phyloP scores from a whole-genome alignment of 2,888 invertebrate genomes.

The Acleris cristana region DNA sequence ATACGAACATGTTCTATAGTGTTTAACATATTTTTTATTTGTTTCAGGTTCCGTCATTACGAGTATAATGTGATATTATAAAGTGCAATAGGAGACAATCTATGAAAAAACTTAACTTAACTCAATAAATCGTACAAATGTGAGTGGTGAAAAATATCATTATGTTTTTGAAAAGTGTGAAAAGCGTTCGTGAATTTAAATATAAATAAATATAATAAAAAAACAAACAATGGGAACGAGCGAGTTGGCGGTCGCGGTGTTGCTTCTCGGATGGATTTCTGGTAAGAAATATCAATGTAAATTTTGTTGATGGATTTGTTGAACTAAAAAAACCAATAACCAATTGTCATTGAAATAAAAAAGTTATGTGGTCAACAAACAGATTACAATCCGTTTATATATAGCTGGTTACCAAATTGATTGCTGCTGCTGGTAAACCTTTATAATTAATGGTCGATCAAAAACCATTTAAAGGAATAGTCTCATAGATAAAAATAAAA shows the following conservation, averaged over 20 bases:
- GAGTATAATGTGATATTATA: background rate
- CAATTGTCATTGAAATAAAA: too few species aligned
- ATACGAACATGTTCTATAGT: too few species aligned
- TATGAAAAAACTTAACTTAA: too few species aligned
- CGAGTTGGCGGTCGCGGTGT: constrained; percentile 53
- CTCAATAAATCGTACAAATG: constrained; percentile 1
- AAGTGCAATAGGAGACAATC: background rate
- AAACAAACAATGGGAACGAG: constrained; percentile 59
- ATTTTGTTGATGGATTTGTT: background rate
- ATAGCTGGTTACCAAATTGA: too few species aligned
- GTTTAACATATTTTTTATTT: constrained; percentile 43
- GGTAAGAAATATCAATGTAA: constrained; percentile 53
- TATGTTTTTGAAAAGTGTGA: constrained; percentile 30
- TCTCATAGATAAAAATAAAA: too few species aligned
- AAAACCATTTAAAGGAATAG: too few species aligned
- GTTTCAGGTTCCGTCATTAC: constrained; percentile 59
- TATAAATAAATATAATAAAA: constrained; percentile 21
- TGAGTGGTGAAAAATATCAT: constrained; percentile 20
- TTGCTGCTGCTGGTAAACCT: too few species aligned
- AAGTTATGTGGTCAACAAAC: too few species aligned
- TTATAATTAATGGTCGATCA: too few species aligned
- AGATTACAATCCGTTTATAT: too few species aligned
- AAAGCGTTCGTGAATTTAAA: constrained; percentile 32
- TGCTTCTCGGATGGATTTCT: constrained; percentile 65
- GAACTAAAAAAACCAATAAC: too few species aligned